phyloP scores from a whole-genome alignment of 2,797 vertebrate species.

The Poeciliopsis gracilis region DNA sequence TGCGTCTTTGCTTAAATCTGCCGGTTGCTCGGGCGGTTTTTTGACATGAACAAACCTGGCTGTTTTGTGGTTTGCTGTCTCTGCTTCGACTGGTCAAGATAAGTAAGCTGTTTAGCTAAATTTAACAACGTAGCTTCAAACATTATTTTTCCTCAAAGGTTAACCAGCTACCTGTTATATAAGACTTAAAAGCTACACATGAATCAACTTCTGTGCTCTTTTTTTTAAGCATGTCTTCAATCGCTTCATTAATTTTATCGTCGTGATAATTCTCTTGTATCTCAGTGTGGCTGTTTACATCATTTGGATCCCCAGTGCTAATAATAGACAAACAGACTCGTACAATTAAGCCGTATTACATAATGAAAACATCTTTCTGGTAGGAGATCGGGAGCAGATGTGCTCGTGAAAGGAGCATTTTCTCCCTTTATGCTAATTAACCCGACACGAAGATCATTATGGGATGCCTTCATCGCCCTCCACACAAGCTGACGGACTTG shows the following conservation, averaged over 20 bases:
- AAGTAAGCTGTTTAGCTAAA: slow-evolving; percentile 24
- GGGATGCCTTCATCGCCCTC: slow-evolving; percentile 50
- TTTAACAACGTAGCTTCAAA: slow-evolving; percentile 10
- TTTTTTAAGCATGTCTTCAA: not conserved
- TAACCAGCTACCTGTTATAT: slow-evolving; percentile 20
- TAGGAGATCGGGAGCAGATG: slow-evolving; percentile 36
- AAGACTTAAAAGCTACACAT: slow-evolving; percentile 2
- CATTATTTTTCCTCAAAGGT: not conserved
- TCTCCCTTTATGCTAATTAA: slow-evolving; percentile 42
- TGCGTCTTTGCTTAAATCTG: slow-evolving; percentile 8
- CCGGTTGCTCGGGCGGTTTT: not conserved
- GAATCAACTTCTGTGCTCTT: not conserved
- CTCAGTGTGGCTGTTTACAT: slow-evolving; percentile 34
- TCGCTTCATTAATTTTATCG: slow-evolving; percentile 4
- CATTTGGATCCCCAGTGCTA: slow-evolving; percentile 4
- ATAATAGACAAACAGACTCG: slow-evolving; percentile 10
- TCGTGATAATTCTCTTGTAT: slow-evolving; percentile 11
- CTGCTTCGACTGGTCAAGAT: slow-evolving; percentile 5
- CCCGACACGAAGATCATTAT: slow-evolving; percentile 31
- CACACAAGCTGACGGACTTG: slow-evolving; percentile 36
- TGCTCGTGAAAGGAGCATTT: slow-evolving; percentile 1
- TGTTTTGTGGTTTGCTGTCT: slow-evolving; percentile 6
- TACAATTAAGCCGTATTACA: slow-evolving; percentile 7
- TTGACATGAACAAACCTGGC: not conserved
- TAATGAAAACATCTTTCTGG: slow-evolving; percentile 25